Conservation (phyloP, 2,888 invertebrate species). For the Neoitamus cyanurus region DNA sequence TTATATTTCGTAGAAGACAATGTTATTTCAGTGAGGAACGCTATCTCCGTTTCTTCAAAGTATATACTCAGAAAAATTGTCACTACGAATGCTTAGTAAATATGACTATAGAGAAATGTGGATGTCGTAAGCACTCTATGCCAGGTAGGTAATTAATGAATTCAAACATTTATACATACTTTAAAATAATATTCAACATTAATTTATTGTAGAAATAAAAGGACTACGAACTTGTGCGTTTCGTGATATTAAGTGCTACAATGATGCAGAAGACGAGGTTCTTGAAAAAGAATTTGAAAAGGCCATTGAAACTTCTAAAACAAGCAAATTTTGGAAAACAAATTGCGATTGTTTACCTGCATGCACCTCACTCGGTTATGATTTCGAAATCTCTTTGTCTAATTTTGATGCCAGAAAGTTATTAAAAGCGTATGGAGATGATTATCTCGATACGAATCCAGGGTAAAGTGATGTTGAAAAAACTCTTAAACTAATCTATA, state of each 20-base stretch:
- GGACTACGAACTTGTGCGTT: conserved; percentile 65
- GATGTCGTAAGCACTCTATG: conserved; percentile 79
- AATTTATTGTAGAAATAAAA: conserved; percentile 21
- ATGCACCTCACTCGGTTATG: conserved; percentile 62
- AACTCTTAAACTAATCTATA: background rate
- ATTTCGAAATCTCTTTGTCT: conserved; percentile 63
- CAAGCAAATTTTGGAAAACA: conserved; percentile 9
- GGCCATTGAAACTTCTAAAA: conserved; percentile 9
- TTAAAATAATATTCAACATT: background rate
- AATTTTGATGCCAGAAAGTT: conserved; percentile 57
- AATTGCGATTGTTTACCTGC: conserved; percentile 63
- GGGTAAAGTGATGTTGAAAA: conserved; percentile 47
- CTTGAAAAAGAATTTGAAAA: conserved; percentile 60
- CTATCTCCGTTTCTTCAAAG: conserved; percentile 71
- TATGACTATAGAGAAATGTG: conserved; percentile 70
- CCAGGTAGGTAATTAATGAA: conserved; percentile 63
- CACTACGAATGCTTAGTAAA: conserved; percentile 75
- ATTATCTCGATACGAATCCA: conserved; percentile 54
- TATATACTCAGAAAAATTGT: conserved; percentile 76
- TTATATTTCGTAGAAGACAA: conserved; percentile 67
- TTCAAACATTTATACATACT: background rate
- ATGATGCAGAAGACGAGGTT: conserved; percentile 62
- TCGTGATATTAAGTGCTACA: conserved; percentile 61
- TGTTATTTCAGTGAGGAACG: conserved; percentile 74
- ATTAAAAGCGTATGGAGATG: conserved; percentile 7